Evolutionary conservation across 2,113 vertebrate species (phyloP).

Genomic region (Strigops habroptila): DNA sequence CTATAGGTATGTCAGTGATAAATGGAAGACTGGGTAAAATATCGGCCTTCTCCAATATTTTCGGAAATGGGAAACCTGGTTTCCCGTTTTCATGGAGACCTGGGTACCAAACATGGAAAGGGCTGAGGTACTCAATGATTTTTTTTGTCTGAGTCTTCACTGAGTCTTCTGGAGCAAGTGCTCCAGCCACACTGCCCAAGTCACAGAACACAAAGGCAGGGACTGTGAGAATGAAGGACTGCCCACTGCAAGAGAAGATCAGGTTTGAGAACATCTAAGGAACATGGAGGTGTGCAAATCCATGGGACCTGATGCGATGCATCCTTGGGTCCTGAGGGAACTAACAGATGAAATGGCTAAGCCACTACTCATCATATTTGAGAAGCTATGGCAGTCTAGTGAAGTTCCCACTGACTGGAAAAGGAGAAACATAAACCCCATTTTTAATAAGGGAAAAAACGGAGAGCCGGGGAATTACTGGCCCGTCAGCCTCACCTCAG

Average conservation of each 20-base stretch:
- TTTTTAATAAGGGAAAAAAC: no score
- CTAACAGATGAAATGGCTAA: neutral
- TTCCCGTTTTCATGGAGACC: no score
- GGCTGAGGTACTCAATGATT: neutral
- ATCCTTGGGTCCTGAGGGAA: neutral
- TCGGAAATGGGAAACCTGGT: no score
- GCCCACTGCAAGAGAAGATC: neutral
- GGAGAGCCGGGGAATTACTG: no score
- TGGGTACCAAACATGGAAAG: neutral
- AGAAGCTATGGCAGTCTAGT: neutral
- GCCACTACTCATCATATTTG: neutral
- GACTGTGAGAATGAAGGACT: neutral
- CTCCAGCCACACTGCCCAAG: neutral
- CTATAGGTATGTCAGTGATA: neutral
- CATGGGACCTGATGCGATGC: neutral
- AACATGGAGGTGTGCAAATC: neutral
- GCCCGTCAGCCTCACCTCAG: no score
- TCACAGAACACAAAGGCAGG: neutral
- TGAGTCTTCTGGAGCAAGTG: no score
- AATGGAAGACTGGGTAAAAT: neutral
- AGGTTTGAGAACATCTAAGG: neutral
- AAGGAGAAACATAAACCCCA: no score
- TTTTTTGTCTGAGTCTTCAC: neutral
- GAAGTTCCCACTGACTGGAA: no score
- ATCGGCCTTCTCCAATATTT: neutral